Evolutionary conservation across 1,140 invertebrate genomes (phyloP).

Genomic region (Samia ricini): DNA sequence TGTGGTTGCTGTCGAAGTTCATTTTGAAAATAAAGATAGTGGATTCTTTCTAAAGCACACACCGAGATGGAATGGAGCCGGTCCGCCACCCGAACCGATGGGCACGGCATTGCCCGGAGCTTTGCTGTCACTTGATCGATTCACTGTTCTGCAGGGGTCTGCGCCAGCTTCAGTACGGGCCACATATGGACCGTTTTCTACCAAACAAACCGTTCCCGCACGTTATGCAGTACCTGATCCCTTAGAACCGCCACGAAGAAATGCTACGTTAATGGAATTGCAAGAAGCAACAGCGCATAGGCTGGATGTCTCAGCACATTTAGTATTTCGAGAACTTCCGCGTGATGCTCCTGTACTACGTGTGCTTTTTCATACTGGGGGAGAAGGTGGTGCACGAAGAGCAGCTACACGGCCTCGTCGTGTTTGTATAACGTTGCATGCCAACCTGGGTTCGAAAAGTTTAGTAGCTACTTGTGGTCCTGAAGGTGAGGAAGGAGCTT

Average conservation of each 20-base stretch:
- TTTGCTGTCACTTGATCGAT: conserved; percentile 86
- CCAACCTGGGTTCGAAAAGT: conserved; percentile 79
- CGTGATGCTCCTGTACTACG: conserved; percentile 91
- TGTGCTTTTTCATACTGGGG: conserved; percentile 93
- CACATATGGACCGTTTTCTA: conserved; percentile 94
- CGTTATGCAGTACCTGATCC: conserved; percentile 91
- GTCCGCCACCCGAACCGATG: conserved; percentile 64
- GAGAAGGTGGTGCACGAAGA: conserved; percentile 81
- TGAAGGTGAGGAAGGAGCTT: conserved; percentile 92
- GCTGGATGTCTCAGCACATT: conserved; percentile 92
- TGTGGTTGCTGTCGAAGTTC: conserved; percentile 84
- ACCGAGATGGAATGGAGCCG: conserved; percentile 78
- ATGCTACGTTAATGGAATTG: conserved; percentile 76
- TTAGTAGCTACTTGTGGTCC: conserved; percentile 91
- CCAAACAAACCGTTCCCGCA: conserved; percentile 94
- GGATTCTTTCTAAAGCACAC: conserved; percentile 92
- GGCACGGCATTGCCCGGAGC: conserved; percentile 75
- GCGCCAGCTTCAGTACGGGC: conserved; percentile 91
- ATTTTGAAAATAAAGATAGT: conserved; percentile 93
- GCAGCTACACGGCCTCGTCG: conserved; percentile 76
- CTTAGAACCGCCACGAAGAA: conserved; percentile 75
- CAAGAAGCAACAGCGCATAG: conserved; percentile 85
- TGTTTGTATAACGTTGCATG: conserved; percentile 87
- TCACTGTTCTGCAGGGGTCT: conserved; percentile 92
- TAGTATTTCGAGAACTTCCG: conserved; percentile 90